These are phyloP conservation scores for Cephalotes varians DNA, from an alignment of 2,888 invertebrate species.

Conservation along the genomic window DNA sequence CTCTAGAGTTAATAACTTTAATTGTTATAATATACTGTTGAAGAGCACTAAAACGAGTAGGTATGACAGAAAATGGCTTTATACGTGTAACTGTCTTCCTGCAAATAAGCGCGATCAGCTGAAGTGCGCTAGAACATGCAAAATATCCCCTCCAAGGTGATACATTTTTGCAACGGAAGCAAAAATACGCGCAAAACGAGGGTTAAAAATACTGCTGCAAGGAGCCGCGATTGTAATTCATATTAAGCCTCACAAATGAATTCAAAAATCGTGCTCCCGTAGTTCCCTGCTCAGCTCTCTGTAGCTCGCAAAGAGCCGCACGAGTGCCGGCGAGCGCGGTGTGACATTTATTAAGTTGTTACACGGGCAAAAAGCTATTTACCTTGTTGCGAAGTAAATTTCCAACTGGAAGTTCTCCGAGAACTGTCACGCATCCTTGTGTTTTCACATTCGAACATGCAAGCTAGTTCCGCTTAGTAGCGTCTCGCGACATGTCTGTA, in stretches of 20 bases:
- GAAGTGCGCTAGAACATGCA: constrained; percentile 33
- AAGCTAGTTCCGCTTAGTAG: constrained; percentile 65
- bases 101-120: constrained; percentile 39
- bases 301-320: constrained; percentile 16
- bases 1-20: constrained; percentile 37
- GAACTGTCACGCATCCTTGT: constrained; percentile 49
- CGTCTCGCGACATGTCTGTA: constrained; percentile 71
- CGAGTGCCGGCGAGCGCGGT: constrained; percentile 17
- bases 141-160: constrained; percentile 30
- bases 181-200: not conserved
- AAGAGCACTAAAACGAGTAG: constrained; percentile 38
- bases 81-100: constrained; percentile 35
- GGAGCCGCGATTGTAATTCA: constrained; percentile 47
- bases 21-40: constrained; percentile 45
- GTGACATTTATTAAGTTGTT: constrained; percentile 56
- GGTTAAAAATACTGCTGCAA: constrained; percentile 25
- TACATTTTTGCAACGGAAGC: constrained; percentile 38
- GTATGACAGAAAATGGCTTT: constrained; percentile 34
- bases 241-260: constrained; percentile 50
- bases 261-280: constrained; percentile 45
- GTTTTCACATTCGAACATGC: constrained; percentile 61
- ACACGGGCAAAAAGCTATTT: constrained; percentile 50
- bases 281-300: not conserved
- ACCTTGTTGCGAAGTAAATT: constrained; percentile 43
- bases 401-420: constrained; percentile 62